phyloP scores from a whole-genome alignment of 2,888 invertebrate genomes.

The Arctia plantaginis region DNA sequence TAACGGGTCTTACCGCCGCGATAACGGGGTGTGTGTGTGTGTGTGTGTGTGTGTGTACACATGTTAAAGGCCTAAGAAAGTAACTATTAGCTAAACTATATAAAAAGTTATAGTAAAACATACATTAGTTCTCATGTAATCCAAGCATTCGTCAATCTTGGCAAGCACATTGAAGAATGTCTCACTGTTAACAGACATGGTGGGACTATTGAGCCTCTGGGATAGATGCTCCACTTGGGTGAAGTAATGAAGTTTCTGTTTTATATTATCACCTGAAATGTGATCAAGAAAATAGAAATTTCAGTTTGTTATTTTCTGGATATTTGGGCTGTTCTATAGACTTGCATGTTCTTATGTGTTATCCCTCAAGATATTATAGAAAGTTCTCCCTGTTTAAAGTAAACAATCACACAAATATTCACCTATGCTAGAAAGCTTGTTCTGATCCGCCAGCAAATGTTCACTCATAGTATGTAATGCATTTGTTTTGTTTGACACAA shows the following conservation, averaged over 20 bases:
- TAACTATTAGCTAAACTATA: too few species aligned
- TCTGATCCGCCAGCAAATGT: slow-evolving; percentile 95
- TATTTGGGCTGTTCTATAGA: too few species aligned
- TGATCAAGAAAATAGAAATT: neutral
- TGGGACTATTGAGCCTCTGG: slow-evolving; percentile 92
- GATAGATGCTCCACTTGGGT: slow-evolving; percentile 93
- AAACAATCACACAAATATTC: slow-evolving; percentile 29
- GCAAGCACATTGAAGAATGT: slow-evolving; percentile 93
- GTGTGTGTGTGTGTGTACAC: too few species aligned
- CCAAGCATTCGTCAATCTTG: slow-evolving; percentile 94
- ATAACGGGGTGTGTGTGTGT: too few species aligned
- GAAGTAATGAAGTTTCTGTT: slow-evolving; percentile 93
- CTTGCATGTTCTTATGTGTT: too few species aligned
- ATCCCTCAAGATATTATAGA: too few species aligned
- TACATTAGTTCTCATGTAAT: slow-evolving; percentile 94
- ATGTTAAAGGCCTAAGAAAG: too few species aligned
- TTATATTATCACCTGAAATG: slow-evolving; percentile 88
- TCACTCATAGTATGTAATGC: slow-evolving; percentile 97
- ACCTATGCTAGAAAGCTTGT: slow-evolving; percentile 92
- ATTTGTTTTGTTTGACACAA: slow-evolving; percentile 96
- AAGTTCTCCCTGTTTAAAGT: neutral
- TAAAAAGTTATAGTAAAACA: slow-evolving; percentile 58
- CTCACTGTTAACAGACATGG: slow-evolving; percentile 93
- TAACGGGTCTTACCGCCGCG: too few species aligned
- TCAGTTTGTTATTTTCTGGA: neutral